These are phyloP conservation scores for Anableps anableps DNA, from an alignment of 2,797 vertebrate species.

Conservation along the genomic window DNA sequence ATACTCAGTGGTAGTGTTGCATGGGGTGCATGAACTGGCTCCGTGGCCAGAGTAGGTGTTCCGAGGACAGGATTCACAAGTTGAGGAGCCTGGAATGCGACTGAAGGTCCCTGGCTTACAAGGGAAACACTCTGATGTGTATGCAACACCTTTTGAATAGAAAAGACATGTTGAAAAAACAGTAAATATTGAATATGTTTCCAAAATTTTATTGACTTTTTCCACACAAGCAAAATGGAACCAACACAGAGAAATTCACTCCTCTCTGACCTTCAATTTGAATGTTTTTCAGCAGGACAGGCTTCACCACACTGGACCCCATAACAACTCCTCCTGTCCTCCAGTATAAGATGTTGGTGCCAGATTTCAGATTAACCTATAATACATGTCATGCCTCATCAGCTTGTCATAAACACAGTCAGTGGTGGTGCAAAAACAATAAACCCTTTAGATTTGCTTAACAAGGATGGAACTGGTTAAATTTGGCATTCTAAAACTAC, in stretches of 20 bases:
- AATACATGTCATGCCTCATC: constrained; percentile 27
- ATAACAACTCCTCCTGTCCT: constrained; percentile 93
- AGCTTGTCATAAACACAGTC: not conserved
- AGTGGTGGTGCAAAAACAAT: not conserved
- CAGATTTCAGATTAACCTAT: constrained; percentile 93
- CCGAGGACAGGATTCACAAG: constrained; percentile 88
- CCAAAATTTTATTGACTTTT: not conserved
- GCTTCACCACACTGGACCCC: constrained; percentile 90
- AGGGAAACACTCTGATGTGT: constrained; percentile 94
- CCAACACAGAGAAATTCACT: accelerated
- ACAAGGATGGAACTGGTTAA: not conserved
- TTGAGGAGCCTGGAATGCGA: constrained; percentile 85
- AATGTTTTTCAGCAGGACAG: constrained; percentile 93
- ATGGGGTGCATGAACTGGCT: constrained; percentile 89
- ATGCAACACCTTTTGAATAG: constrained; percentile 89
- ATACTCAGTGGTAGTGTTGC: constrained; percentile 86
- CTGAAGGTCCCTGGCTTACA: constrained; percentile 96
- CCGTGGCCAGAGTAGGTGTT: constrained; percentile 91
- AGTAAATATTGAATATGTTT: not conserved
- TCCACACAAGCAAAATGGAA: not conserved
- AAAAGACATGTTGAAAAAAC: not conserved
- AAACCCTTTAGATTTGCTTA: not conserved
- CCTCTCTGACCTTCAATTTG: constrained; percentile 89
- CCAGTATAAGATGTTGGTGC: constrained; percentile 97
- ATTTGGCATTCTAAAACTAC: constrained; percentile 3